phyloP scores from a whole-genome alignment of 2,888 invertebrate genomes.

The Isoperla grammatica region DNA sequence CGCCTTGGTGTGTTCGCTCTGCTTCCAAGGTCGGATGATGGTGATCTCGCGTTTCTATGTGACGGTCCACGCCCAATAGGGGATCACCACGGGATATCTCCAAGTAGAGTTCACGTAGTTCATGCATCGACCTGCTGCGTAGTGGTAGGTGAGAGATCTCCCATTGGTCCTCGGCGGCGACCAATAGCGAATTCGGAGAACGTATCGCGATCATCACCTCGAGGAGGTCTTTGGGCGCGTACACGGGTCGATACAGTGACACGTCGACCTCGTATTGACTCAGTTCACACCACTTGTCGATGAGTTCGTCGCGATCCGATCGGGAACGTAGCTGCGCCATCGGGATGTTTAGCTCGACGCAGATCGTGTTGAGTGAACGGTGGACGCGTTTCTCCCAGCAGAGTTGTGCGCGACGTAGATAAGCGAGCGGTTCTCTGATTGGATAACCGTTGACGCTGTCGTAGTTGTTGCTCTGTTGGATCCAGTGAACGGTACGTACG shows the following conservation, averaged over 20 bases:
- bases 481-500: slow-evolving; percentile 69
- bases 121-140: slow-evolving; percentile 74
- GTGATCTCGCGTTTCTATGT: slow-evolving; percentile 51
- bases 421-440: slow-evolving; percentile 59
- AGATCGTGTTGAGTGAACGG: slow-evolving; percentile 94
- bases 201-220: slow-evolving; percentile 83
- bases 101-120: slow-evolving; percentile 65
- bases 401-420: slow-evolving; percentile 69
- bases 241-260: slow-evolving; percentile 85
- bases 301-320: slow-evolving; percentile 74
- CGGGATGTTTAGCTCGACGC: slow-evolving; percentile 81
- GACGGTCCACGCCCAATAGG: slow-evolving; percentile 56
- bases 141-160: slow-evolving; percentile 82
- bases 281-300: slow-evolving; percentile 86
- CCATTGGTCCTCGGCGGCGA: slow-evolving; percentile 68
- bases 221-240: slow-evolving; percentile 93
- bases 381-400: slow-evolving; percentile 93
- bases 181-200: slow-evolving; percentile 59
- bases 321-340: slow-evolving; percentile 69
- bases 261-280: slow-evolving; percentile 89
- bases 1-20: slow-evolving; percentile 68
- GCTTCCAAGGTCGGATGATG: slow-evolving; percentile 55
- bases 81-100: slow-evolving; percentile 73
- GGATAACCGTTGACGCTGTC: slow-evolving; percentile 31
- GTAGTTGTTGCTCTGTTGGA: slow-evolving; percentile 47